Evolutionary conservation across 2,797 vertebrate genomes (phyloP), one percentile per base, ranked within the genome.

Genomic region (Tangara arthus): DNA sequence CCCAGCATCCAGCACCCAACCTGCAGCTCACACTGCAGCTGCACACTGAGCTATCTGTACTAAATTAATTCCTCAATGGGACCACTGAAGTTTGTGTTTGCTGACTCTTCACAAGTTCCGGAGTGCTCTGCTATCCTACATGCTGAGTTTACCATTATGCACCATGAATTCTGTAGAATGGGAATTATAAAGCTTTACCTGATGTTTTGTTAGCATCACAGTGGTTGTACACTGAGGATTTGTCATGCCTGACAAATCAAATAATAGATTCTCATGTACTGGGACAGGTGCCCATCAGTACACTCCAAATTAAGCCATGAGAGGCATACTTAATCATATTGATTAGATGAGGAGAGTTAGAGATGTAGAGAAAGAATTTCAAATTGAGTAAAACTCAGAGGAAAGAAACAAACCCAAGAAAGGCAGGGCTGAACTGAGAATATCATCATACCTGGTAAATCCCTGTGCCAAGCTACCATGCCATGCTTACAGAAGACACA

Each of bases 231-330:
- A 30, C 57, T 71, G 49, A 81, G 41, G 61, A 81, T 89, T 66
- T 91, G 66, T 84, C 76, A 57, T 81, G 64, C 72, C 39, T 93
- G 72, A 76, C 35, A 81, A 83, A 72, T 64, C 47, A 90, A 84
- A 81, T 89, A 89, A 73, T 76, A 92, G 55, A 73, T 82, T 89
- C 57, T 83, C 12, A n/a, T 70, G 41, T 68, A 72, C 30, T 72
- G 56, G 92, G 79, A 92, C 3, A 1, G 24, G 14, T 90, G 63
- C 65, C 59, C 44, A 92, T 49, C 61, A 56, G 44, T 72, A 64
- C 37, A 39, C 26, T 92, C 47, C 59, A 81, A 76, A 72, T 88
- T 63, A 82, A 92, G 59, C 72, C 87, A 35, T 8, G 28, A 83
- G 50, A 32, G 42, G 16, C 53, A 71, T 71, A 34, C 42, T 87